Evolutionary conservation across 2,888 invertebrate species (phyloP).

Genomic region (Papilio demoleus): DNA sequence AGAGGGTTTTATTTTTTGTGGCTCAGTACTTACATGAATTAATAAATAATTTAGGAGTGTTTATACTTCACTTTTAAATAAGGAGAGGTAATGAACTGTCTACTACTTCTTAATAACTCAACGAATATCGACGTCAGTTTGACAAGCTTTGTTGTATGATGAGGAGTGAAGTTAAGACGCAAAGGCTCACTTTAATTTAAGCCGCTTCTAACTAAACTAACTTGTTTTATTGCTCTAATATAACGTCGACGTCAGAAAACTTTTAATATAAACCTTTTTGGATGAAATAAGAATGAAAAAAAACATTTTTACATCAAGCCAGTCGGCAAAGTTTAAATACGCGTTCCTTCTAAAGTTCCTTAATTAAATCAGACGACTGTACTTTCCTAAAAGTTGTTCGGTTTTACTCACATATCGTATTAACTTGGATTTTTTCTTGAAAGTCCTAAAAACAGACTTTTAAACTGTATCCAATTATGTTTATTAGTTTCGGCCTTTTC

Average conservation of each 20-base stretch:
- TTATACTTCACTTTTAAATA: too few species aligned
- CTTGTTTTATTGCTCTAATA: too few species aligned
- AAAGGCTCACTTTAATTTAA: too few species aligned
- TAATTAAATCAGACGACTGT: conserved; percentile 64
- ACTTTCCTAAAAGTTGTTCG: conserved; percentile 52
- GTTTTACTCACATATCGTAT: conserved; percentile 51
- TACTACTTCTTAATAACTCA: too few species aligned
- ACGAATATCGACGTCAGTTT: too few species aligned
- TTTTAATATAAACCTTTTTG: not conserved
- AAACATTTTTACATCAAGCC: conserved; percentile 29
- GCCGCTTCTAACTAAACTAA: too few species aligned
- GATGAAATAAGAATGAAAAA: not conserved
- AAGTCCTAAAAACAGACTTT: conserved; percentile 36
- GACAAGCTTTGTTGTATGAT: too few species aligned
- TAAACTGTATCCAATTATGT: conserved; percentile 35
- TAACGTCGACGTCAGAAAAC: too few species aligned
- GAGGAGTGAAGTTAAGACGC: too few species aligned
- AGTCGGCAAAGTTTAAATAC: conserved; percentile 51
- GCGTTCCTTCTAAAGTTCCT: conserved; percentile 62
- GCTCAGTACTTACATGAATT: too few species aligned
- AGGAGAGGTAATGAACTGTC: too few species aligned
- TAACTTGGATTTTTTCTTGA: conserved; percentile 36
- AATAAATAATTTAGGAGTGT: too few species aligned
- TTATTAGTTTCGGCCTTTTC: conserved; percentile 20
- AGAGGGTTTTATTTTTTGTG: not conserved